Evolutionary conservation across 2,888 invertebrate species (phyloP), one percentile per base, ranked within the genome.

Genomic region (Aspidapion aeneum): DNA sequence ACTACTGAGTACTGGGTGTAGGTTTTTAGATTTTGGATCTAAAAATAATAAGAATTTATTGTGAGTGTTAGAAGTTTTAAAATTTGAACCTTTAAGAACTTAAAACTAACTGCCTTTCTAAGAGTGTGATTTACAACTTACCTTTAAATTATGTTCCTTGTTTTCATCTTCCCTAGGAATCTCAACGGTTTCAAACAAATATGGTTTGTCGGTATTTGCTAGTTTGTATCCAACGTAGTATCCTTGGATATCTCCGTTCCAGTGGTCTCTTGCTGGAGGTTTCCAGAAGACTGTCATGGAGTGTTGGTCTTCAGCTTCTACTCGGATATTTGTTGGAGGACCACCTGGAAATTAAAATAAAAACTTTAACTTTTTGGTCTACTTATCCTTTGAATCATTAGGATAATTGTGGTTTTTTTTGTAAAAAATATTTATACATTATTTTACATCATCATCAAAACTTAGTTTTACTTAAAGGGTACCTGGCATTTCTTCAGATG

Each of bases 1-100:
- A 96, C 95, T 19, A 96, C 91, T n/a, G 94, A 90, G 81, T 97
- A 97, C 79, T 95, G 94, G 0, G 96, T 96, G 82, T 96, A 97
- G 0, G 94, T 96, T 76, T 89, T 90, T 76, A 69, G 75, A 70
- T 75, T 77, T 9, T 75, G 72, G 58, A 76, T 75, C 73, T 74
- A 58, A 50, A 66, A 65, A 51, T 51, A n/a, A n/a, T n/a, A n/a
- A n/a, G n/a, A 52, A 52, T 1, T 3, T 12, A 52, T 52, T 52
- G n/a, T n/a, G n/a, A n/a, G n/a, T n/a, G n/a, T n/a, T n/a, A n/a
- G n/a, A n/a, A n/a, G n/a, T n/a, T n/a, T n/a, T n/a, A n/a, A n/a
- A n/a, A n/a, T n/a, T n/a, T n/a, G n/a, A n/a, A n/a, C n/a, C n/a
- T n/a, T n/a, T n/a, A n/a, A n/a, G n/a, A n/a, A n/a, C n/a, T n/a